Percentiles rank a stretch among this genome's conserved stretches.
phyloP scores from a whole-genome alignment of 2,113 vertebrate species.

The Paracanthobrama guichenoti region DNA sequence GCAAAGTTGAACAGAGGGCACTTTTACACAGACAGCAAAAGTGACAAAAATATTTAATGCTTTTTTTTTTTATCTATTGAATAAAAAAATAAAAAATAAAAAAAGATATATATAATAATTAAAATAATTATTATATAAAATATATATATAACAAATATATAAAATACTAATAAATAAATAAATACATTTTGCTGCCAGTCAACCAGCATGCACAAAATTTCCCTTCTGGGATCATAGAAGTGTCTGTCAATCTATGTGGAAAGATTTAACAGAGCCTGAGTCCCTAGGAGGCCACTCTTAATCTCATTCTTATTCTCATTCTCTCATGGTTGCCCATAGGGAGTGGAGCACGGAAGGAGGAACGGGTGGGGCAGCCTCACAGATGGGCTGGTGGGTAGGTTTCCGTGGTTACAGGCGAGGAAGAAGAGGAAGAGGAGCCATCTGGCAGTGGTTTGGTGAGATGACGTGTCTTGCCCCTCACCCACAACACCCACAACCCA shows the following conservation, averaged over 20 bases:
- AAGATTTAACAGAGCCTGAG: neutral
- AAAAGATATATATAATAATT: too few relatives aligned
- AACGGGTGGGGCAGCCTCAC: slow-evolving; percentile 52
- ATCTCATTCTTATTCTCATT: neutral
- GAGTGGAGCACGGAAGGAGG: slow-evolving; percentile 43
- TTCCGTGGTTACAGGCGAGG: slow-evolving; percentile 58
- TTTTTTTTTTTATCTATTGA: neutral
- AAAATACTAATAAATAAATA: too few relatives aligned
- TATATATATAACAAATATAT: too few relatives aligned
- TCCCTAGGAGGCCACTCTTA: neutral
- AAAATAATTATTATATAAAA: too few relatives aligned
- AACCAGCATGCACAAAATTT: neutral
- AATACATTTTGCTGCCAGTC: too few relatives aligned
- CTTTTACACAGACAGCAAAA: neutral
- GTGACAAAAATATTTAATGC: neutral
- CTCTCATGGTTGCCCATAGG: neutral
- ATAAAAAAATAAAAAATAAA: too few relatives aligned
- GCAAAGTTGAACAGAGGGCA: neutral
- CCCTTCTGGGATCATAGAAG: neutral
- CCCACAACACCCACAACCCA: slow-evolving; percentile 63
- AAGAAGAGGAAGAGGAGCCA: slow-evolving; percentile 58
- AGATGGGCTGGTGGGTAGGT: slow-evolving; percentile 62
- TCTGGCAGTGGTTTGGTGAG: slow-evolving; percentile 65
- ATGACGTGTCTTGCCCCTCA: slow-evolving; percentile 65
- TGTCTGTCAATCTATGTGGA: neutral